These are phyloP conservation scores for Panthera leo DNA, from an alignment of 2,113 vertebrate species.

Conservation along the genomic window DNA sequence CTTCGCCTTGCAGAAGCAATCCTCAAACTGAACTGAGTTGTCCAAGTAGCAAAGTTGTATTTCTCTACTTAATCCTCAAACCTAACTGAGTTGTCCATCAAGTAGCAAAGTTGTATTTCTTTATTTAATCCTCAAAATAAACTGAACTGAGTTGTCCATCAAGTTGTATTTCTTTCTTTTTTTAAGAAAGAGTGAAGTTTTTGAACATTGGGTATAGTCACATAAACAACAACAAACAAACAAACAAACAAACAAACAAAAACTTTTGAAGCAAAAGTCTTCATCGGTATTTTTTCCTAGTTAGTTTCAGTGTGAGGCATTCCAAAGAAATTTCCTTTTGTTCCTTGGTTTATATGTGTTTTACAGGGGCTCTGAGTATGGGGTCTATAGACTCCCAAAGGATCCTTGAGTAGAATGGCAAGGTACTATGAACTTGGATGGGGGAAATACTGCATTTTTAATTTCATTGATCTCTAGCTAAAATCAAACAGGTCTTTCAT, in stretches of 20 bases:
- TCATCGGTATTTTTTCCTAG: background rate
- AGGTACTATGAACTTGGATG: background rate
- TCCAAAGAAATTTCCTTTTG: background rate
- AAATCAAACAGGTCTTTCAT: background rate
- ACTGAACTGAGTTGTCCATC: too few relatives aligned
- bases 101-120: background rate
- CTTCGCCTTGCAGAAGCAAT: background rate
- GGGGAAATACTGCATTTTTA: background rate
- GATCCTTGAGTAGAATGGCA: background rate
- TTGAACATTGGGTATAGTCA: background rate
- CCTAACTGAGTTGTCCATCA: background rate
- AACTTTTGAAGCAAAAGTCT: background rate
- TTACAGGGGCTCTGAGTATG: background rate
- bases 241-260: background rate
- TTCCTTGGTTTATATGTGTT: background rate
- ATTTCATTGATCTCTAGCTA: background rate
- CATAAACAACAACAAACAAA: background rate
- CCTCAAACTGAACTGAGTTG: background rate
- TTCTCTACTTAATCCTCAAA: too few relatives aligned
- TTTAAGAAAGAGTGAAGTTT: background rate
- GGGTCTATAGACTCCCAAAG: background rate
- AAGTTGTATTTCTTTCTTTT: too few relatives aligned
- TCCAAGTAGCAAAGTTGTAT: background rate
- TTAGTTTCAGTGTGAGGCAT: background rate
- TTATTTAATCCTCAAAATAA: too few relatives aligned